These are phyloP conservation scores for Zophobas atratus DNA, from an alignment of 1,140 invertebrate species.

Conservation along the genomic window DNA sequence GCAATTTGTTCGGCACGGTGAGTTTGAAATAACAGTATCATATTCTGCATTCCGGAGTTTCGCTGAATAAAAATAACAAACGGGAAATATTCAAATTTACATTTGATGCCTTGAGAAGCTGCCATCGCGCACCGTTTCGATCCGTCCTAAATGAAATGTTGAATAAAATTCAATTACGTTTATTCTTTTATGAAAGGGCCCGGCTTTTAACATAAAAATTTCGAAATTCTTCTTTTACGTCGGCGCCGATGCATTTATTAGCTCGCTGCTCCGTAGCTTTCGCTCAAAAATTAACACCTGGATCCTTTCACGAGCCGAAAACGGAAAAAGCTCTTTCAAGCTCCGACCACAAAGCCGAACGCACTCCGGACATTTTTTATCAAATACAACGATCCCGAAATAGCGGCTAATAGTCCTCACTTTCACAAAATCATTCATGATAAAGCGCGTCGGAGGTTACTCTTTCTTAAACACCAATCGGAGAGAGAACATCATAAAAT, in stretches of 20 bases:
- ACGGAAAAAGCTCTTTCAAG: no score
- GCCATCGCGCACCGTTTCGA: conserved; percentile 1
- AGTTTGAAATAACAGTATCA: conserved; percentile 40
- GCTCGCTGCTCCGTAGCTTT: no score
- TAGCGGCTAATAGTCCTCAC: no score
- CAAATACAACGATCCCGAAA: no score
- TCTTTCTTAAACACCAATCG: no score
- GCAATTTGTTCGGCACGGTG: conserved; percentile 41
- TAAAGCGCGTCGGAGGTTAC: no score
- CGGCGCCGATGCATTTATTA: conserved; percentile 6
- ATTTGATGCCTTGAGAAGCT: conserved; percentile 39
- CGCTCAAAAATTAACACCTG: no score
- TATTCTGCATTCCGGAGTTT: conserved; percentile 36
- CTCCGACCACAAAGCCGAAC: no score
- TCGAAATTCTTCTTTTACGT: conserved; percentile 11
- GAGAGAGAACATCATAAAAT: no score
- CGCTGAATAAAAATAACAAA: conserved; percentile 41
- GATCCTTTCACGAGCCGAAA: no score
- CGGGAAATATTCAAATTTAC: conserved; percentile 47
- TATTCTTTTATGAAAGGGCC: conserved; percentile 22
- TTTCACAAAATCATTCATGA: no score
- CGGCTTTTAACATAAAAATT: conserved; percentile 13
- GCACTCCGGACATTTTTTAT: no score
- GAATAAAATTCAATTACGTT: conserved; percentile 32
- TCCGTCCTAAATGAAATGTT: conserved; percentile 22